phyloP scores from a whole-genome alignment of 2,797 vertebrate species.

The Pantherophis alleghaniensis region DNA sequence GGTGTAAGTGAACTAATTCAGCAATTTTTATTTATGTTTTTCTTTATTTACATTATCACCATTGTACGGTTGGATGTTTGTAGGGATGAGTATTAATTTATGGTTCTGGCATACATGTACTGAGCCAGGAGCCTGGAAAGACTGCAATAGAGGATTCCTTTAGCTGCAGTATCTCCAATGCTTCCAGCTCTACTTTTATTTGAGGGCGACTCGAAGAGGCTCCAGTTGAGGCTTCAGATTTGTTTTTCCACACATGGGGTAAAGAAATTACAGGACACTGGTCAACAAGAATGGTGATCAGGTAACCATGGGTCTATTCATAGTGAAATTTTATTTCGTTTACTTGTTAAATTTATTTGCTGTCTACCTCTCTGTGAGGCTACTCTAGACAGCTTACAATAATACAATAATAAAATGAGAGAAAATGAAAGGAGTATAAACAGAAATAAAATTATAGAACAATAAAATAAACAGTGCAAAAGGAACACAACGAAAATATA shows the following conservation, averaged over 20 bases:
- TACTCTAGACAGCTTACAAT: background rate
- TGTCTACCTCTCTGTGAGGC: background rate
- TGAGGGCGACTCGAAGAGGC: background rate
- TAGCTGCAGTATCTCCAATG: background rate
- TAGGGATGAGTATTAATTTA: background rate
- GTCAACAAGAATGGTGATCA: background rate
- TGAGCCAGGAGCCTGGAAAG: background rate
- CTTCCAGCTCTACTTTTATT: background rate
- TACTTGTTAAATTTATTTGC: background rate
- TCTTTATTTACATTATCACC: background rate
- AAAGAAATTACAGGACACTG: background rate
- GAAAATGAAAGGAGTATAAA: background rate
- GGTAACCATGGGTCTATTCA: background rate
- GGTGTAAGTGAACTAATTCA: background rate
- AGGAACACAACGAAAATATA: background rate
- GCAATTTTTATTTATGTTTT: background rate
- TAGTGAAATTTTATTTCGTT: background rate
- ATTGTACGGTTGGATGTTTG: background rate
- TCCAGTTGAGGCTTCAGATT: background rate
- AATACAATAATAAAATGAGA: background rate
- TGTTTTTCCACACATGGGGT: background rate
- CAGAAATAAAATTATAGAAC: background rate
- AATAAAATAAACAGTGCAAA: background rate
- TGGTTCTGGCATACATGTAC: background rate
- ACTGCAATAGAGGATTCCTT: background rate